Percentiles rank a stretch among this genome's conserved stretches.
Conservation (phyloP, 2,113 vertebrate genomes). For the Gobiocypris rarus region DNA sequence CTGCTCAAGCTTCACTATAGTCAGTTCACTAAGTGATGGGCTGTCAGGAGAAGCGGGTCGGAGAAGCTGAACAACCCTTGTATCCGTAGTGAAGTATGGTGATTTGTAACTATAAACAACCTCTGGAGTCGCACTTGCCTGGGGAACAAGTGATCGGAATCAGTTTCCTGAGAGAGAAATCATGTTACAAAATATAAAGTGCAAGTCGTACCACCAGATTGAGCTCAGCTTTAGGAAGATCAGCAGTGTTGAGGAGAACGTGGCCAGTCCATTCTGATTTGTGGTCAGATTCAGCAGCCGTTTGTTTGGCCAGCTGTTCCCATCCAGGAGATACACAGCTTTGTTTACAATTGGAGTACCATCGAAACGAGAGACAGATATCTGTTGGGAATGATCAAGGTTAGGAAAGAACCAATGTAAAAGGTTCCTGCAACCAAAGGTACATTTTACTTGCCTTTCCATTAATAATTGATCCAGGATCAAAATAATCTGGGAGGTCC, state of each 20-base stretch:
- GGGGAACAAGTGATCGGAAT: not conserved
- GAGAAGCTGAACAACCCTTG: not conserved
- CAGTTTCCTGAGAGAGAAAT: too few relatives aligned
- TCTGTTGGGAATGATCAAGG: not conserved
- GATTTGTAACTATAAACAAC: fast-evolving
- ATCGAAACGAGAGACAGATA: too few relatives aligned
- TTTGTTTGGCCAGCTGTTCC: not conserved
- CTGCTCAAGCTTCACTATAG: conserved; percentile 50
- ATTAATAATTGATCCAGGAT: conserved; percentile 45
- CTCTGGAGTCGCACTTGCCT: conserved; percentile 51
- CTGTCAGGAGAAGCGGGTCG: conserved; percentile 32
- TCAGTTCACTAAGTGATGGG: conserved; percentile 62
- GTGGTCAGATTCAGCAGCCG: conserved; percentile 67
- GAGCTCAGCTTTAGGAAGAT: not conserved
- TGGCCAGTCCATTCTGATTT: conserved; percentile 62
- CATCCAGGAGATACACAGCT: too few relatives aligned
- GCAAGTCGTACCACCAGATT: not conserved
- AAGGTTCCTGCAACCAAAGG: not conserved
- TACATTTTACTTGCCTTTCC: conserved; percentile 62
- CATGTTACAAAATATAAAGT: too few relatives aligned
- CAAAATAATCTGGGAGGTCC: conserved; percentile 63
- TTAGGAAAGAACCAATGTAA: not conserved
- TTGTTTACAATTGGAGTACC: too few relatives aligned
- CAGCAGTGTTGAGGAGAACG: conserved; percentile 58
- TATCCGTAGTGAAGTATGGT: not conserved